Evolutionary conservation across 2,797 vertebrate genomes (phyloP), one percentile per base, ranked within the genome.

Genomic region (Sebastes matsubarae): DNA sequence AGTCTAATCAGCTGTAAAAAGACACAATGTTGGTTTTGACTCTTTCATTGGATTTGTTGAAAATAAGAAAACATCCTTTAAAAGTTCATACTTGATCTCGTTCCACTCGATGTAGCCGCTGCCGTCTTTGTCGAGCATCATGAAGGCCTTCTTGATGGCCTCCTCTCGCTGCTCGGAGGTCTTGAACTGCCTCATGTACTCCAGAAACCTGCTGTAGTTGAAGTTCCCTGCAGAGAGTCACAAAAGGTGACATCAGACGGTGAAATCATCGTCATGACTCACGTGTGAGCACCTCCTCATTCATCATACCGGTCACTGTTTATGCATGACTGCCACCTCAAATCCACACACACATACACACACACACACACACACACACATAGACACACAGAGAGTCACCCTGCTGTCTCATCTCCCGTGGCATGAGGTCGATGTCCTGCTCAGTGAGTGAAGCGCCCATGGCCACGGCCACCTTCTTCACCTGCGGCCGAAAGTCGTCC

Each of bases 371-470:
- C 34, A 36, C 34, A 12, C 34, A 36, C 34, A 34, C 10, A 34
- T 1, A 52, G 24, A 52, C 4, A 30, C 25, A 63, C 9, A 32
- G 2, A 24, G 36, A 1, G 16, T 79, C 36, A 93, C 89, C 87
- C 1, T 92, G 90, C 12, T 68, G 76, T 55, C 87, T 86, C 82
- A 88, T 65, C 50, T 91, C 81, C 1, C 12, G 59, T 29, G 92
- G 88, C 72, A 95, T 80, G 55, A 65, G 63, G 54, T 92, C 85
- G 8, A 89, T 13, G 36, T 94, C 79, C 76, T 86, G 86, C 83
- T 95, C 92, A 0, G 91, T 89, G 36, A 95, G 90, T 0, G 84
- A 82, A 0, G 89, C 86, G 0, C 93, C 94, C 90, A 91, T 81
- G 12, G 88, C 90, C 75, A 90, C 32, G 2, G 87, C 90, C 32